Percentiles rank a stretch among this genome's conserved stretches.
Conservation (phyloP, 2,888 invertebrate species). For the Erebia ligea region DNA sequence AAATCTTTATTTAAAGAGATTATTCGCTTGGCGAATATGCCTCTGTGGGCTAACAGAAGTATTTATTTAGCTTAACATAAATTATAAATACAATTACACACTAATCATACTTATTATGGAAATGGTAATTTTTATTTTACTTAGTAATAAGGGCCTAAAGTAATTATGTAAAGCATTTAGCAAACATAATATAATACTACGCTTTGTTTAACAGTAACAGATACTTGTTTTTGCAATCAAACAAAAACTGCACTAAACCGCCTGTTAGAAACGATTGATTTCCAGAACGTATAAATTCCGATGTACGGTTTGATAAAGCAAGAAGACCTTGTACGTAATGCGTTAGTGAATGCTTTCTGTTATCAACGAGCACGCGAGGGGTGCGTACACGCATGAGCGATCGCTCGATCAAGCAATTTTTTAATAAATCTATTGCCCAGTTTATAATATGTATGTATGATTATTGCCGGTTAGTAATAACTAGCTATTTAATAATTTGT, state of each 20-base stretch:
- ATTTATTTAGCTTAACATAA: no score
- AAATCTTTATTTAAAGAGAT: no score
- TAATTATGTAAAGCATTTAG: background rate
- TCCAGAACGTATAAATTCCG: constrained; percentile 42
- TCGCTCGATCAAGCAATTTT: constrained; percentile 33
- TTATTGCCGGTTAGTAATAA: constrained; percentile 9
- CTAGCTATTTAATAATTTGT: background rate
- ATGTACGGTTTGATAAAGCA: constrained; percentile 45
- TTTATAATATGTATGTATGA: constrained; percentile 11
- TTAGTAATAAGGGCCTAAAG: no score
- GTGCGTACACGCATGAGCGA: constrained; percentile 44
- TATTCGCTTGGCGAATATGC: no score
- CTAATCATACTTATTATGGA: no score
- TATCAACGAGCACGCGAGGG: constrained; percentile 48
- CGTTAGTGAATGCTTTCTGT: constrained; percentile 43
- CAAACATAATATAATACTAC: background rate
- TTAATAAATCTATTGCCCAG: constrained; percentile 24
- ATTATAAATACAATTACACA: no score
- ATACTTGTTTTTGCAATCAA: constrained; percentile 29
- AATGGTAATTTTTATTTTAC: no score
- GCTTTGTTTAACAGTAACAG: constrained; percentile 15
- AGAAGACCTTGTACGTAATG: constrained; percentile 48
- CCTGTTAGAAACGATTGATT: constrained; percentile 40
- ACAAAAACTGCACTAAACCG: constrained; percentile 36
- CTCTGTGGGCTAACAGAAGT: no score